phyloP scores from a whole-genome alignment of 2,888 invertebrate genomes.

The Heliothis peltigera region DNA sequence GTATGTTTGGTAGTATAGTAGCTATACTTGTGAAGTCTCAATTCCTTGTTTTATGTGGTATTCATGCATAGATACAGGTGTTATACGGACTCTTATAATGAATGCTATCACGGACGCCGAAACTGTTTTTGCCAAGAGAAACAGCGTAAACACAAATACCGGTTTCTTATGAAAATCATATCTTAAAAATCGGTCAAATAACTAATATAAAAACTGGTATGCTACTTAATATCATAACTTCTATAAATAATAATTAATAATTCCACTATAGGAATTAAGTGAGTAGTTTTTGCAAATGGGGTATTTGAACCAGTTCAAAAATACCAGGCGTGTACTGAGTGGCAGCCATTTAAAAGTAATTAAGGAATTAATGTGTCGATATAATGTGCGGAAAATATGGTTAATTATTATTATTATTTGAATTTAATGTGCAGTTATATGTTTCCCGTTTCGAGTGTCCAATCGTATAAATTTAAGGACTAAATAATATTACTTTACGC shows the following conservation, averaged over 20 bases:
- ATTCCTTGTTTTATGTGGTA: background rate
- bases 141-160: slow-evolving; percentile 7
- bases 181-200: slow-evolving; percentile 2
- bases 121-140: background rate
- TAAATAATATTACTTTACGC: slow-evolving; percentile 12
- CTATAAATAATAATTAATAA: slow-evolving; percentile 15
- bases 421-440: slow-evolving; percentile 4
- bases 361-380: background rate
- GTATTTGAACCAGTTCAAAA: background rate
- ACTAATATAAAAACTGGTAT: slow-evolving; percentile 9
- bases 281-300: slow-evolving; percentile 15
- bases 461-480: slow-evolving; percentile 14
- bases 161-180: slow-evolving; percentile 21
- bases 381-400: slow-evolving; percentile 16
- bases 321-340: background rate
- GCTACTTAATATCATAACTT: slow-evolving; percentile 1
- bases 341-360: slow-evolving; percentile 16
- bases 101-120: background rate
- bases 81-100: background rate
- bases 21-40: too few species aligned
- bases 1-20: too few species aligned
- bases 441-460: slow-evolving; percentile 26
- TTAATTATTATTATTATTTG: slow-evolving; percentile 11
- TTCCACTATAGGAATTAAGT: slow-evolving; percentile 10
- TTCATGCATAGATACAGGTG: background rate